phyloP scores from a whole-genome alignment of 2,113 vertebrate species.

The Potamarius usumacintae region DNA sequence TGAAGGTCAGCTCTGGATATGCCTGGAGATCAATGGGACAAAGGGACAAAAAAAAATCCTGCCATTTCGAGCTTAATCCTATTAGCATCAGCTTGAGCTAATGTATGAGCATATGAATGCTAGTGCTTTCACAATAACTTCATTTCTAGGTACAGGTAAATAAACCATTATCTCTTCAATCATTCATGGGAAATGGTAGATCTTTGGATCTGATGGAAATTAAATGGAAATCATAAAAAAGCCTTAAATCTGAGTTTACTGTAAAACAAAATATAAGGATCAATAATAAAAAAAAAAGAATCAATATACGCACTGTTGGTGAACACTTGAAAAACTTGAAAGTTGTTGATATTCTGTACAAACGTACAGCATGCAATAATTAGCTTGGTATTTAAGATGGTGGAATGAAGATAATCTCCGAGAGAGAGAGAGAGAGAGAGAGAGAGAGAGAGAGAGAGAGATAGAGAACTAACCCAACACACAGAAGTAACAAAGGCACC shows the following conservation, averaged over 20 bases:
- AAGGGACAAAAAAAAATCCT: slow-evolving; percentile 42
- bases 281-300: not conserved
- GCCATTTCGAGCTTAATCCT: slow-evolving; percentile 56
- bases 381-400: not conserved
- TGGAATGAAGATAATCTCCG: not conserved
- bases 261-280: not conserved
- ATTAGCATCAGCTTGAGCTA: slow-evolving; percentile 52
- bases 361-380: not conserved
- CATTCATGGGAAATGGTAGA: not conserved
- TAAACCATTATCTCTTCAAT: not conserved
- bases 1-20: slow-evolving; percentile 42
- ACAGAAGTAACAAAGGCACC: no score
- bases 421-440: not conserved
- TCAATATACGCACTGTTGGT: not conserved
- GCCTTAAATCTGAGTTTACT: not conserved
- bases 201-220: not conserved
- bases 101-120: slow-evolving; percentile 48
- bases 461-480: not conserved
- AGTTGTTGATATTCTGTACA: not conserved
- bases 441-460: not conserved
- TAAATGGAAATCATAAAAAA: not conserved
- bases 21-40: slow-evolving; percentile 48
- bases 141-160: slow-evolving; percentile 11
- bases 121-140: slow-evolving; percentile 46
- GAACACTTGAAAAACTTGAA: not conserved